Conservation (phyloP, 1,140 invertebrate genomes). For the Rhynchophorus ferrugineus region DNA sequence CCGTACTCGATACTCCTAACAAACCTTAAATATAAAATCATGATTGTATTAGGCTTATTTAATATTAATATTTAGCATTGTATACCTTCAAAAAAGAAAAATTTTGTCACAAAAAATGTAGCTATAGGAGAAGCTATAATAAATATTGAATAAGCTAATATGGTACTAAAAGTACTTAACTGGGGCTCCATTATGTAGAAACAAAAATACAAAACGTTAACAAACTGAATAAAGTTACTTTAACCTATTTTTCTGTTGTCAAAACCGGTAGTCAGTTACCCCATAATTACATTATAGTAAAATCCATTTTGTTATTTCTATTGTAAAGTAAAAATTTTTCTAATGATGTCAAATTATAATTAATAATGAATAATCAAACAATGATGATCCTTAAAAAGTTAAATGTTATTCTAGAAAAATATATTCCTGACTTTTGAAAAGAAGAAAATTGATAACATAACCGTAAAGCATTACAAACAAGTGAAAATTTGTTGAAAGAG, state of each 20-base stretch:
- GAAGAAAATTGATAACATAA: neutral
- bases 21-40: conserved; percentile 42
- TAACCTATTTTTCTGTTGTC: too few relatives aligned
- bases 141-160: conserved; percentile 54
- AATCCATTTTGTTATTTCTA: too few relatives aligned
- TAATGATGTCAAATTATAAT: too few relatives aligned
- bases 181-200: conserved; percentile 22
- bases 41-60: conserved; percentile 2
- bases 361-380: too few relatives aligned
- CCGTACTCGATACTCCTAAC: conserved; percentile 49
- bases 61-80: neutral
- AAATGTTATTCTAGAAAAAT: too few relatives aligned
- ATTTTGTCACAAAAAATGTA: conserved; percentile 53
- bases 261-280: too few relatives aligned
- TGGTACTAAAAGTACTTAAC: conserved; percentile 50
- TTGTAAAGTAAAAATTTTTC: too few relatives aligned
- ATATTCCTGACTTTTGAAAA: neutral
- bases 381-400: too few relatives aligned
- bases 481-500: conserved; percentile 1
- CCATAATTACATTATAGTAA: too few relatives aligned
- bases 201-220: neutral
- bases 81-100: conserved; percentile 49
- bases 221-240: too few relatives aligned
- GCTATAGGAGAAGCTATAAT: conserved; percentile 55
- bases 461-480: conserved; percentile 2